A percentile compares a stretch with the other conserved stretches of the same genome.
These are phyloP conservation scores for Phalangium opilio DNA, from an alignment of 2,888 invertebrate species.

Conservation along the genomic window DNA sequence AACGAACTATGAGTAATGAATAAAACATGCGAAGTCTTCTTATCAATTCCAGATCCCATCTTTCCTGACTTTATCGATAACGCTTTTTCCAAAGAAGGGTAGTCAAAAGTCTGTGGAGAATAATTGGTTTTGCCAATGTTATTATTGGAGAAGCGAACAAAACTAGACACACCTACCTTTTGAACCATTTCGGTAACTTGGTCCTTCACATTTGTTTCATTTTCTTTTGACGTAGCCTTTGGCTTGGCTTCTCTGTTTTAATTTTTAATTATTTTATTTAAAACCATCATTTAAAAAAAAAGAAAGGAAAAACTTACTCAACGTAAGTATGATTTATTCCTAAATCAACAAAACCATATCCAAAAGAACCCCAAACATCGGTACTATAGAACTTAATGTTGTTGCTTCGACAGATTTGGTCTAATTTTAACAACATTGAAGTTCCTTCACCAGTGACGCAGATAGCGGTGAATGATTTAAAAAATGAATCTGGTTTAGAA, in stretches of 20 bases:
- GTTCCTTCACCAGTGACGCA: slow-evolving; percentile 10
- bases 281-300: neutral
- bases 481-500: slow-evolving; percentile 8
- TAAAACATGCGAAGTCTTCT: slow-evolving; percentile 47
- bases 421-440: slow-evolving; percentile 10
- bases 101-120: slow-evolving; percentile 36
- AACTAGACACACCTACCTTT: neutral
- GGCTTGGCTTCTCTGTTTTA: slow-evolving; percentile 5
- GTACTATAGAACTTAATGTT: slow-evolving; percentile 16
- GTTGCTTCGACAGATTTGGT: slow-evolving; percentile 10
- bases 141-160: neutral
- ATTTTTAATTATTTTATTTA: neutral
- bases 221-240: slow-evolving; percentile 4
- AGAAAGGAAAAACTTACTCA: slow-evolving; percentile 43
- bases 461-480: slow-evolving; percentile 12
- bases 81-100: slow-evolving; percentile 47
- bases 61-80: slow-evolving; percentile 43
- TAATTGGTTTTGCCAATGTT: neutral
- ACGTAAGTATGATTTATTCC: slow-evolving; percentile 56
- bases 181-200: slow-evolving; percentile 2
- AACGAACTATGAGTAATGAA: slow-evolving; percentile 56
- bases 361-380: slow-evolving; percentile 63
- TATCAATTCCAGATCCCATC: slow-evolving; percentile 40
- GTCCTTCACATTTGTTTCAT: slow-evolving; percentile 4
- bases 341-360: slow-evolving; percentile 78